phyloP scores from a whole-genome alignment of 2,113 vertebrate species.

The Otis tarda region DNA sequence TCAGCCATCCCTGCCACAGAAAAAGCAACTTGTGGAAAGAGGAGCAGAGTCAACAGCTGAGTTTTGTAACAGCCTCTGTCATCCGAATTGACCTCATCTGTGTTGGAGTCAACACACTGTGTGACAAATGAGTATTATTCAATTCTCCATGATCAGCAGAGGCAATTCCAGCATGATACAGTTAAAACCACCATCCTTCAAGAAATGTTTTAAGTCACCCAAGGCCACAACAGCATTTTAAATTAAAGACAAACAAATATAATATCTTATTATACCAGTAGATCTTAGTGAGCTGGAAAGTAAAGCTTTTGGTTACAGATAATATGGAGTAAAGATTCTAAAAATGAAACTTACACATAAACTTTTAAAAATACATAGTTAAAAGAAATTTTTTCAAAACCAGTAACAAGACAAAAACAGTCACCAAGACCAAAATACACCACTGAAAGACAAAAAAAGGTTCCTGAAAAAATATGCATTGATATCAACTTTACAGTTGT shows the following conservation, averaged over 20 bases:
- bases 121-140: neutral
- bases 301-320: neutral
- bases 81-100: constrained; percentile 11
- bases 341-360: neutral
- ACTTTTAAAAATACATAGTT: neutral
- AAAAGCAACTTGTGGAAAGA: neutral
- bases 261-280: neutral
- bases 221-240: neutral
- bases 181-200: neutral
- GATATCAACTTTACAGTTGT: neutral
- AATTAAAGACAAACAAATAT: neutral
- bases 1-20: neutral
- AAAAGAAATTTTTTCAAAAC: neutral
- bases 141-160: neutral
- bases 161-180: neutral
- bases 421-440: neutral
- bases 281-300: neutral
- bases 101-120: neutral
- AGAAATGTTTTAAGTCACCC: neutral
- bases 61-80: constrained; percentile 5
- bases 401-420: neutral
- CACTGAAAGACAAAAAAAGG: neutral
- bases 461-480: neutral
- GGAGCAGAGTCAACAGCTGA: neutral
- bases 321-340: neutral